Conservation (phyloP, 2,888 invertebrate genomes). For the Caenorhabditis japonica region DNA sequence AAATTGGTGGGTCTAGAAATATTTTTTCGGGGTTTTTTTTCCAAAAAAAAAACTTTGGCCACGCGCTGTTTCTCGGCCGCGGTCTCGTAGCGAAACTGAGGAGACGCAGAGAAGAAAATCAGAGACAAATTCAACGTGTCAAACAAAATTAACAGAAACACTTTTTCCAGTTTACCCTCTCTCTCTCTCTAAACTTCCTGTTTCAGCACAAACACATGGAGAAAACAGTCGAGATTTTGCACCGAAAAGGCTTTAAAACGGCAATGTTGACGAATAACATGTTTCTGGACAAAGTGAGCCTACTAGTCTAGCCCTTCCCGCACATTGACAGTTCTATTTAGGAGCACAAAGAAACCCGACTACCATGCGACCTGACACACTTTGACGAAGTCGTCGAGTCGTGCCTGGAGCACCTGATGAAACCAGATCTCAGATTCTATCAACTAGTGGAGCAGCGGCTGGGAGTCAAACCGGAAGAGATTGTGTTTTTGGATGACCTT, state of each 20-base stretch:
- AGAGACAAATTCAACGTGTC: too few species aligned
- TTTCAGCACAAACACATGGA: constrained; percentile 46
- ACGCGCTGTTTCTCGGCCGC: too few species aligned
- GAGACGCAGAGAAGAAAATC: too few species aligned
- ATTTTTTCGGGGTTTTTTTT: neutral
- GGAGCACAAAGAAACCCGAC: constrained; percentile 46
- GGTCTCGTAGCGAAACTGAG: too few species aligned
- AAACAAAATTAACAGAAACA: too few species aligned
- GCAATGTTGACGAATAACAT: constrained; percentile 69
- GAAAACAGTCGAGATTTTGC: constrained; percentile 47
- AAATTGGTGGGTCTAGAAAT: constrained; percentile 19
- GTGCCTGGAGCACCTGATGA: constrained; percentile 60
- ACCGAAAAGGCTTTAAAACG: constrained; percentile 60
- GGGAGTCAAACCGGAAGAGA: constrained; percentile 52
- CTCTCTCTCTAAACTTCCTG: too few species aligned
- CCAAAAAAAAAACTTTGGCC: constrained; percentile 3
- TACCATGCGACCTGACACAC: constrained; percentile 53
- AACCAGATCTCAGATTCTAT: constrained; percentile 64
- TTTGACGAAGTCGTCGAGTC: constrained; percentile 70
- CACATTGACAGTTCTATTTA: constrained; percentile 5
- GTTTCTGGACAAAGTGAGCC: constrained; percentile 56
- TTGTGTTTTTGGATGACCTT: constrained; percentile 67
- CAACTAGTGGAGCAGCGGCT: constrained; percentile 49
- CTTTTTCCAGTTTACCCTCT: too few species aligned
- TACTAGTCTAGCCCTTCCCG: neutral